Evolutionary conservation across 2,888 invertebrate species (phyloP).

Genomic region (Chirona hameri): DNA sequence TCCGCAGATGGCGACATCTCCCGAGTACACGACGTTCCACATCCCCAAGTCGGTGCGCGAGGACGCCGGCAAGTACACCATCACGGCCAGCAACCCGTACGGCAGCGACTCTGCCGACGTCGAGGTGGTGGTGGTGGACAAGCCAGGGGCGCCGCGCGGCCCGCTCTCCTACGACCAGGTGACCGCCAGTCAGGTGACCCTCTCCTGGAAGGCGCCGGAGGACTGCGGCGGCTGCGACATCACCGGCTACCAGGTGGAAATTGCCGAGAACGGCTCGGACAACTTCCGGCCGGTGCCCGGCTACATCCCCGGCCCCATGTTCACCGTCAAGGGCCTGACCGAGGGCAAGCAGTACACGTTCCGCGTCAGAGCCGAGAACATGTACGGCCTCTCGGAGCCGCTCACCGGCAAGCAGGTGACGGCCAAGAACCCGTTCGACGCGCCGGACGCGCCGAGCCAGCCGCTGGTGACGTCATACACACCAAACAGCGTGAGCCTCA

Average conservation of each 20-base stretch:
- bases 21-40: constrained; percentile 73
- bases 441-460: constrained; percentile 83
- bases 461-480: constrained; percentile 75
- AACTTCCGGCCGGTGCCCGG: constrained; percentile 94
- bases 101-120: constrained; percentile 88
- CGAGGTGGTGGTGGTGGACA: constrained; percentile 90
- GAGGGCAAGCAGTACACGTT: constrained; percentile 89
- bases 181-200: constrained; percentile 77
- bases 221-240: constrained; percentile 93
- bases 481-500: constrained; percentile 71
- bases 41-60: constrained; percentile 80
- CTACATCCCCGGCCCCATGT: constrained; percentile 80
- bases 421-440: constrained; percentile 95
- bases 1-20: constrained; percentile 68
- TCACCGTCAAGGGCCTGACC: constrained; percentile 80
- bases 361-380: constrained; percentile 93
- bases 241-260: constrained; percentile 89
- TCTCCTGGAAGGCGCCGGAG: constrained; percentile 81
- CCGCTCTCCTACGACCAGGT: constrained; percentile 78
- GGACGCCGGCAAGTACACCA: constrained; percentile 83
- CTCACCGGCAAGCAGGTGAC: constrained; percentile 79
- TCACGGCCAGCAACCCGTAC: constrained; percentile 78
- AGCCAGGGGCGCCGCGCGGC: constrained; percentile 83
- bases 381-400: constrained; percentile 93
- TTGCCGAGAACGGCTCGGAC: constrained; percentile 84